phyloP scores from a whole-genome alignment of 2,888 invertebrate genomes.

The Gasteruption jaculator region DNA sequence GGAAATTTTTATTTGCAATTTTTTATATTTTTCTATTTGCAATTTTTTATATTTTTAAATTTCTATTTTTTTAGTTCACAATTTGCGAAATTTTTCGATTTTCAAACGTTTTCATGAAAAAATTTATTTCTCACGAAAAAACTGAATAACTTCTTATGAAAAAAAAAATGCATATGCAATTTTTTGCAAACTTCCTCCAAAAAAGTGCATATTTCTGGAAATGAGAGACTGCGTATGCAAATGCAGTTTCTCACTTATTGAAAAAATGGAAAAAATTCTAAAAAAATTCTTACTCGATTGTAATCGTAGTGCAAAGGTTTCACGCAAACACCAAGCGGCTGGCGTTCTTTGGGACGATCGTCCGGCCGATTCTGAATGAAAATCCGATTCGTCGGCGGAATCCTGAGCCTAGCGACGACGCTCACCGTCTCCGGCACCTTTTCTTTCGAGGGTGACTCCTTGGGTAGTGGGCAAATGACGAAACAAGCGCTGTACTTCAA shows the following conservation, averaged over 20 bases:
- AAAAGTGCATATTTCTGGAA: too few relatives aligned
- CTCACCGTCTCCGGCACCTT: conserved; percentile 67
- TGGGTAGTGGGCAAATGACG: conserved; percentile 73
- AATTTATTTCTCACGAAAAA: too few relatives aligned
- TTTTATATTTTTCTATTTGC: not conserved
- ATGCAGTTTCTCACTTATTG: too few relatives aligned
- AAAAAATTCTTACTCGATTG: conserved; percentile 68
- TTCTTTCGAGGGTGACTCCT: conserved; percentile 58
- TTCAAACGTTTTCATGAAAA: too few relatives aligned
- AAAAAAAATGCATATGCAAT: too few relatives aligned
- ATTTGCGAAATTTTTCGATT: too few relatives aligned
- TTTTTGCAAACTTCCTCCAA: too few relatives aligned
- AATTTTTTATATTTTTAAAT: too few relatives aligned
- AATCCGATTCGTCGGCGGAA: conserved; percentile 64
- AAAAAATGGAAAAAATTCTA: too few relatives aligned
- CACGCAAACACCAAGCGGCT: conserved; percentile 75
- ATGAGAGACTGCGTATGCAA: too few relatives aligned
- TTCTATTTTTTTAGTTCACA: not conserved
- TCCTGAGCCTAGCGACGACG: conserved; percentile 60
- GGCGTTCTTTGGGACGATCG: conserved; percentile 53
- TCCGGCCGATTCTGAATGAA: conserved; percentile 57
- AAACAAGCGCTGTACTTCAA: conserved; percentile 88
- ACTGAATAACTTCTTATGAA: too few relatives aligned
- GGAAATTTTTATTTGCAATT: not conserved
- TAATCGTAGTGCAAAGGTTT: conserved; percentile 89